Conservation (phyloP, 2,888 invertebrate species). For the Leptura quadrifasciata region DNA sequence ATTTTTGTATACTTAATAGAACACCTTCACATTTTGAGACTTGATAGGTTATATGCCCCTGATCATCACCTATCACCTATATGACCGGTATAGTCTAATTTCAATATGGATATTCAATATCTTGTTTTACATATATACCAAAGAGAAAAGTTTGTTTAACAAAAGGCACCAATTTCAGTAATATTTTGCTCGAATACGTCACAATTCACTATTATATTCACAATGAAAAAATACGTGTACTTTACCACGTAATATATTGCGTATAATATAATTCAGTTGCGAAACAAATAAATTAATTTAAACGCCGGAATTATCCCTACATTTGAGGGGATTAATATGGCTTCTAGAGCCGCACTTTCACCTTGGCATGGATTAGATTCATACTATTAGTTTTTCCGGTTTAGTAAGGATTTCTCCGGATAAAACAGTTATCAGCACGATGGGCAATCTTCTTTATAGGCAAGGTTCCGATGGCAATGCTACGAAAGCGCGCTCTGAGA, state of each 20-base stretch:
- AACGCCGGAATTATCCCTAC: neutral
- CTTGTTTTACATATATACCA: too few species aligned
- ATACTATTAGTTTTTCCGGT: slow-evolving; percentile 55
- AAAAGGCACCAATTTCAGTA: too few species aligned
- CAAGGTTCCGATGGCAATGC: slow-evolving; percentile 52
- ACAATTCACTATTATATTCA: too few species aligned
- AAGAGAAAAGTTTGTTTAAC: too few species aligned
- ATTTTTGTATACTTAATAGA: too few species aligned
- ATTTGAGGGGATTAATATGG: neutral
- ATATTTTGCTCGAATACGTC: too few species aligned
- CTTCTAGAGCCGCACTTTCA: slow-evolving; percentile 26
- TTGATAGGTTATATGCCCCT: too few species aligned
- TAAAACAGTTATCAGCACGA: slow-evolving; percentile 56
- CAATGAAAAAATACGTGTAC: too few species aligned
- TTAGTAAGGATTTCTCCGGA: slow-evolving; percentile 51
- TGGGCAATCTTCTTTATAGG: slow-evolving; percentile 56
- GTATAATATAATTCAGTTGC: neutral
- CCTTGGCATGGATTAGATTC: slow-evolving; percentile 45
- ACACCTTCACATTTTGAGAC: too few species aligned
- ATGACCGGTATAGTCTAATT: too few species aligned
- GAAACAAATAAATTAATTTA: neutral
- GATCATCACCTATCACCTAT: too few species aligned
- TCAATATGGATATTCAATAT: too few species aligned
- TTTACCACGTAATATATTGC: neutral
- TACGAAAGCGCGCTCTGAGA: slow-evolving; percentile 45